A percentile compares a stretch with the other conserved stretches of the same genome.
Conservation (phyloP, 2,888 invertebrate species). For the Napeogenes sylphis region DNA sequence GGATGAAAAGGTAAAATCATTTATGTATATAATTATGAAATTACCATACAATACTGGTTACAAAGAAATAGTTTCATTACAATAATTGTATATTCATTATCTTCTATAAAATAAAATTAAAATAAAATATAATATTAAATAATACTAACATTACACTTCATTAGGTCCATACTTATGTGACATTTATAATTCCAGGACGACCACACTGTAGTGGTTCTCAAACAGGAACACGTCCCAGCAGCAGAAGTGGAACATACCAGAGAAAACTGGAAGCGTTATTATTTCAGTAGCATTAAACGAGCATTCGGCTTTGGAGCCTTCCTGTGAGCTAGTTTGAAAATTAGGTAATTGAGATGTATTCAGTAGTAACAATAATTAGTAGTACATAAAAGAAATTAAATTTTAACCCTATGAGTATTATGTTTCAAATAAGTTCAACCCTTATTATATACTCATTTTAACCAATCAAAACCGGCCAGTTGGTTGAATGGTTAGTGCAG, state of each 20-base stretch:
- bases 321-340: constrained; percentile 61
- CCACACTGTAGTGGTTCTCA: constrained; percentile 88
- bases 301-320: constrained; percentile 93
- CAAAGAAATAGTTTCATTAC: no score
- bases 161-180: not conserved
- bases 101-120: no score
- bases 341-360: constrained; percentile 40
- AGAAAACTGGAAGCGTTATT: constrained; percentile 95
- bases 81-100: no score
- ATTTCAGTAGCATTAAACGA: constrained; percentile 95
- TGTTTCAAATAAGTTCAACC: no score
- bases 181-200: constrained; percentile 79
- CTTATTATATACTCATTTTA: no score
- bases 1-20: constrained; percentile 83
- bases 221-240: constrained; percentile 90
- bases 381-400: not conserved
- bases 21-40: not conserved
- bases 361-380: not conserved
- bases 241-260: constrained; percentile 87
- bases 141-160: no score
- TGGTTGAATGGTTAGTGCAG: no score
- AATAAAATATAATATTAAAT: no score
- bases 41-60: not conserved
- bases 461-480: no score
- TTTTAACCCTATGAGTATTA: no score